Evolutionary conservation across 2,113 vertebrate genomes (phyloP).

Genomic region (Pandion haliaetus): DNA sequence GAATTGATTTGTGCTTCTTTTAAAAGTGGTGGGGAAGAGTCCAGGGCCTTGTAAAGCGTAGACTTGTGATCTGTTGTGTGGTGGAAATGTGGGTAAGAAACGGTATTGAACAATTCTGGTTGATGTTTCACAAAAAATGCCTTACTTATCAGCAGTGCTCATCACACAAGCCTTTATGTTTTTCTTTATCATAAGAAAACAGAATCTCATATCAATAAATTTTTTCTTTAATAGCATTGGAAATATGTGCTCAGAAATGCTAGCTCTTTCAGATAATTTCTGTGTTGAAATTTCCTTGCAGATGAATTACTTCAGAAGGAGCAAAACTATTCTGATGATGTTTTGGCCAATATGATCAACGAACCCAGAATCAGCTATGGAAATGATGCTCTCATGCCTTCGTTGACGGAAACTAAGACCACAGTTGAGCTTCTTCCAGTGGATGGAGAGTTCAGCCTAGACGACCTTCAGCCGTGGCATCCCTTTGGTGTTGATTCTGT

Average conservation of each 20-base stretch:
- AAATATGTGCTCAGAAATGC: background rate
- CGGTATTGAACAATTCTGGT: background rate
- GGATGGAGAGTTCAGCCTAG: constrained; percentile 85
- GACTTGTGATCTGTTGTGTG: background rate
- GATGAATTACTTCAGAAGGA: constrained; percentile 95
- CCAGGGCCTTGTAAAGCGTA: background rate
- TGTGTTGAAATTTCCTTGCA: constrained; percentile 43
- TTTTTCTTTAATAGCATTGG: background rate
- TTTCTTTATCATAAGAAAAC: background rate
- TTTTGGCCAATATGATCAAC: constrained; percentile 92
- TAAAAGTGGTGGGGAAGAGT: background rate
- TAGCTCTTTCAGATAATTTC: background rate
- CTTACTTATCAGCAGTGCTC: background rate
- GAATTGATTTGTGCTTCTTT: background rate
- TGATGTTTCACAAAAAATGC: background rate
- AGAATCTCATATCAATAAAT: background rate
- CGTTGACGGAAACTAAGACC: constrained; percentile 87
- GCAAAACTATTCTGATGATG: constrained; percentile 92
- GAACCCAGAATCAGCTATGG: constrained; percentile 95
- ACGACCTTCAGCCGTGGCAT: constrained; percentile 90
- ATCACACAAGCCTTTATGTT: background rate
- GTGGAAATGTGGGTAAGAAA: background rate
- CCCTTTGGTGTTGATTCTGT: constrained; percentile 90
- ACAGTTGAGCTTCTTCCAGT: constrained; percentile 89
- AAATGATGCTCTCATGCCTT: constrained; percentile 96